Evolutionary conservation across 1,140 invertebrate species (phyloP), one percentile per base, ranked within the genome.

Genomic region (Eumaeus atala): DNA sequence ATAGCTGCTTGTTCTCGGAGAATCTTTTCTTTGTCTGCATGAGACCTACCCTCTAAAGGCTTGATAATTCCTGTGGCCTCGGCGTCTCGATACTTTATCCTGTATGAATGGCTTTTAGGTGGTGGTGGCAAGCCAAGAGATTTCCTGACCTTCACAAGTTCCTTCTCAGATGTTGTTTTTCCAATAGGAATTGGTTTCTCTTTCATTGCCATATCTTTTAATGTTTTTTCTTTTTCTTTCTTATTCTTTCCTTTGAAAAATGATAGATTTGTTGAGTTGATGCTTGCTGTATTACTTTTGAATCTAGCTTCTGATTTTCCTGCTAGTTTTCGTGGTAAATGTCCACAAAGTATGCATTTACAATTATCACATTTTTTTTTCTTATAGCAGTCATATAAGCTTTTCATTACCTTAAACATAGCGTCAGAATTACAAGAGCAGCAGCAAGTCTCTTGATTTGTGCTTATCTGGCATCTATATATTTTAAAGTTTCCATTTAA

Each of bases 381-480:
- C 55, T 82, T 78, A 51, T 78, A 82, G 53, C 78, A 82, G 54
- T 78, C 74, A 40, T 81, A 81, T 14, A 81, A 58, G 56, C 74
- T 67, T 62, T 78, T 81, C 75, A 81, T 78, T 1, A 81, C 77
- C 66, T 81, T 74, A 54, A 77, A 81, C 70, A 81, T 81, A 12
- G 72, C 74, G 60, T 78, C 77, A 12, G 77, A 81, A 58, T 78
- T 77, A 59, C 77, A 81, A 11, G 68, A 68, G 57, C 74, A 75
- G 48, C 77, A 81, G 60, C 77, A 77, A 21, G 48, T 70, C 52
- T 77, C 70, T 61, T 78, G 61, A 51, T 66, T 37, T 6, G 61
- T 62, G 53, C 61, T 71, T 38, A 77, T 51, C 59, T 81, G 75
- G 42, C 75, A 78, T 17, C 77, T 59, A 51, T 78, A 81, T 36